Percentiles rank a stretch among this genome's conserved stretches.
These are phyloP conservation scores for Tachina grossa DNA, from an alignment of 2,888 invertebrate species.

Conservation along the genomic window DNA sequence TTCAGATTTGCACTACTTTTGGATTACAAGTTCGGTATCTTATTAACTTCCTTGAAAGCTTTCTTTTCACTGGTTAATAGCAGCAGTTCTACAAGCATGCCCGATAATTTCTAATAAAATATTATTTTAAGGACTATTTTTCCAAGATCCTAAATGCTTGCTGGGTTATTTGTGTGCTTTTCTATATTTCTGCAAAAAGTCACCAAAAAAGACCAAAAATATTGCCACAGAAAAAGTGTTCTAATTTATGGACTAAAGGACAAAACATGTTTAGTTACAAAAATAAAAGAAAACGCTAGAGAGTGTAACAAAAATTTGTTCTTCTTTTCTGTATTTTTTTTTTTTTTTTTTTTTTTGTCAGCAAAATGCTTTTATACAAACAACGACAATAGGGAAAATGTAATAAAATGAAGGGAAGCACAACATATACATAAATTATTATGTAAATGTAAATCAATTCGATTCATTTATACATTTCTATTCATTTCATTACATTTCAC, in stretches of 20 bases:
- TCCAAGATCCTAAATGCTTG: not conserved
- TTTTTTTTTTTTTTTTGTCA: constrained; percentile 10
- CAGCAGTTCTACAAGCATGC: too few species aligned
- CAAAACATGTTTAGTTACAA: constrained; percentile 35
- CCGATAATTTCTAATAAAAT: too few species aligned
- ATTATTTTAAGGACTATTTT: too few species aligned
- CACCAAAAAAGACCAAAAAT: not conserved
- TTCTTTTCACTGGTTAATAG: too few species aligned
- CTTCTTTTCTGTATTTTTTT: constrained; percentile 11
- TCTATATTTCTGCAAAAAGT: not conserved
- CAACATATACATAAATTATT: constrained; percentile 70
- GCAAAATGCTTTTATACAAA: constrained; percentile 2
- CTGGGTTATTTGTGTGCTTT: not conserved
- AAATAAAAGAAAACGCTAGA: constrained; percentile 25
- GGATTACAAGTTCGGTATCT: too few species aligned
- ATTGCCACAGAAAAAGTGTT: constrained; percentile 3
- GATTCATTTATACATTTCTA: constrained; percentile 71
- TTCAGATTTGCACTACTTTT: too few species aligned
- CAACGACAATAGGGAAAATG: constrained; percentile 24
- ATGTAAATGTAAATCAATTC: constrained; percentile 72
- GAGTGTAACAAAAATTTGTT: constrained; percentile 57
- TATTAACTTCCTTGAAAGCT: too few species aligned
- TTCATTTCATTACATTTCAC: constrained; percentile 71
- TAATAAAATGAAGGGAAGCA: constrained; percentile 36
- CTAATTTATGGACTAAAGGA: constrained; percentile 46